phyloP scores from a whole-genome alignment of 2,888 invertebrate species.

The Nomada ruficornis region DNA sequence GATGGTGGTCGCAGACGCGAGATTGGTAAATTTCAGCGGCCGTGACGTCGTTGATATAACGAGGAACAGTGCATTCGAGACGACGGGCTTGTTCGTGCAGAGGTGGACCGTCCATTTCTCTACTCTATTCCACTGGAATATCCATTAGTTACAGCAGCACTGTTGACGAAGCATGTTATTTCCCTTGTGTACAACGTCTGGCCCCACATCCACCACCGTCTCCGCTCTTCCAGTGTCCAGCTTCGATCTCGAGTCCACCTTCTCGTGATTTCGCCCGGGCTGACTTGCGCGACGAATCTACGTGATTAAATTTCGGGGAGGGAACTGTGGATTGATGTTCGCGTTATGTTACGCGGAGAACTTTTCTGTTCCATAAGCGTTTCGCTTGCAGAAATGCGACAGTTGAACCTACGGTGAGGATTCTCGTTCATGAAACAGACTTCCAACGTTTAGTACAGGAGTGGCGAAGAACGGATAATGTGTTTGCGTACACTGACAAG shows the following conservation, averaged over 20 bases:
- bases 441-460: neutral
- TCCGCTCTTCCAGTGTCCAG: constrained; percentile 35
- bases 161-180: constrained; percentile 84
- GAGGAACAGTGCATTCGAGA: constrained; percentile 61
- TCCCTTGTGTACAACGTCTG: constrained; percentile 83
- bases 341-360: too few species aligned
- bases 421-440: neutral
- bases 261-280: constrained; percentile 60
- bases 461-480: neutral
- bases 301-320: constrained; percentile 53
- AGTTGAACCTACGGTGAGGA: too few species aligned
- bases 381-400: too few species aligned
- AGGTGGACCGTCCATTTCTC: constrained; percentile 77
- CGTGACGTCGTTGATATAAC: constrained; percentile 66
- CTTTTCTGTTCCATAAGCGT: neutral
- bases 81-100: constrained; percentile 64
- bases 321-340: neutral
- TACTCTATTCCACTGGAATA: constrained; percentile 81
- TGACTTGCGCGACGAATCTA: constrained; percentile 58
- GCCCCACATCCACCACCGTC: constrained; percentile 64
- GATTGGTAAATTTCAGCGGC: constrained; percentile 65
- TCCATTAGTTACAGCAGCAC: constrained; percentile 84
- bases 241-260: constrained; percentile 64
- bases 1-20: constrained; percentile 36
- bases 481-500: neutral